Base-by-base conservation (phyloP, 2,888 invertebrate genomes). In the Xylota sylvarum region DNA sequence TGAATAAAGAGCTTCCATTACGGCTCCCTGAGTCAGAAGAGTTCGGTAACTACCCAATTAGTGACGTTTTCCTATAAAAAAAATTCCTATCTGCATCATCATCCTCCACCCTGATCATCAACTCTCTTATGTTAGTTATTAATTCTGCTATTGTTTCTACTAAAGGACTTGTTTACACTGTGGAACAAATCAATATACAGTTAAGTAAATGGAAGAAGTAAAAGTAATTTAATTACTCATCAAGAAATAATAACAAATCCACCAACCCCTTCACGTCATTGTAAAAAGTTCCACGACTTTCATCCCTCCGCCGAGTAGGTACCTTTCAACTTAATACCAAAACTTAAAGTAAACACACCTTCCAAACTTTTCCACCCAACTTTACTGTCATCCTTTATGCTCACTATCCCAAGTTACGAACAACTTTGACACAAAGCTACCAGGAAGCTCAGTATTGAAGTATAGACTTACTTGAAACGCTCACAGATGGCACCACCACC, bases 401-500 rank as follows among this genome's bases (percentile, higher is more conserved):
- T 72, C 58, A 56, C 30, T 27, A 52, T 40, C 40, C 55, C 43
- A 80, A 85, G 74, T 76, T 85, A 19, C 27, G 17, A 12, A 52
- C 19, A 70, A 80, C 80, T 80, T 85, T 69, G 10, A 64, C 27
- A n/a, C 32, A 76, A 84, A 85, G 81, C 81, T 81, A 27, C 32
- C 4, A 14, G 46, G 73, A 85, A 85, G 85, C 85, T 81, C 46
- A 30, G 4, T 10, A 23, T 17, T 12, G n/a, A 55, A 64, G 56
- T 58, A 52, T 30, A 14, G 14, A 52, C n/a, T 77, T 77, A 37
- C 35, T n/a, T 43, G 23, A 58, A 72, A 9, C 32, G 30, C 35
- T 67, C 67, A 86, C 73, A 86, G 86, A 86, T 86, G 86, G 86
- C 86, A 78, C 69, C 62, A 78, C 69, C 62, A 73, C 76, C 35